A percentile compares a stretch with the other conserved stretches of the same genome.
Evolutionary conservation across 2,797 vertebrate species (phyloP).

Genomic region (Artibeus jamaicensis): DNA sequence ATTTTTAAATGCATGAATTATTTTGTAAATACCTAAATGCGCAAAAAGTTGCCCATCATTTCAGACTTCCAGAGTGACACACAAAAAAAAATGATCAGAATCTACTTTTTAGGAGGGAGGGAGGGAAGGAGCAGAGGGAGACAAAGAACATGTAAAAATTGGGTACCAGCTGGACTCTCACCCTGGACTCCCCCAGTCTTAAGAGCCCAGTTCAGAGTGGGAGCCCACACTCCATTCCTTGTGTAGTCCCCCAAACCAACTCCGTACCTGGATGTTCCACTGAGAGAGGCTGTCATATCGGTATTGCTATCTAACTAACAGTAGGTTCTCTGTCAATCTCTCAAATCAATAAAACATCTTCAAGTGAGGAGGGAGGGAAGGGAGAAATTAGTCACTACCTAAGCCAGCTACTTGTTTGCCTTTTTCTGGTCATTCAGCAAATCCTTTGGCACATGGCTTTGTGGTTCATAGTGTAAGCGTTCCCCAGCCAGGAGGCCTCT

Average conservation of each 20-base stretch:
- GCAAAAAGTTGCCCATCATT: not conserved
- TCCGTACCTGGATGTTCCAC: not conserved
- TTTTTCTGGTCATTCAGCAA: not conserved
- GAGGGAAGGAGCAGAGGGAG: not conserved
- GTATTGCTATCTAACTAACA: not conserved
- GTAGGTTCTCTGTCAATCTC: not conserved
- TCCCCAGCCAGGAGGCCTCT: not conserved
- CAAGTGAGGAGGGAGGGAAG: too few species aligned
- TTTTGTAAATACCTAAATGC: not conserved
- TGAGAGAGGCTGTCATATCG: not conserved
- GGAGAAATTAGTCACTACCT: not conserved
- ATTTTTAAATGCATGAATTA: not conserved
- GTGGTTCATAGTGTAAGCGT: not conserved
- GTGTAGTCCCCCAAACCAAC: not conserved
- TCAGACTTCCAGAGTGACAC: not conserved
- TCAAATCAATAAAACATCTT: not conserved
- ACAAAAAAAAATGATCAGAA: not conserved
- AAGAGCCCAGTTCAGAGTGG: not conserved
- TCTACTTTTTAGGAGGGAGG: not conserved
- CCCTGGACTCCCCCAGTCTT: too few species aligned
- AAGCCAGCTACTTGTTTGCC: not conserved
- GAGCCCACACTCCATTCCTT: not conserved
- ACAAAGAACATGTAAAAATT: not conserved
- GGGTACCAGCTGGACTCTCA: not conserved
- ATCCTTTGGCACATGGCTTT: not conserved